Evolutionary conservation across 2,888 invertebrate species (phyloP), one percentile per base, ranked within the genome.

Genomic region (Napeogenes inachia): DNA sequence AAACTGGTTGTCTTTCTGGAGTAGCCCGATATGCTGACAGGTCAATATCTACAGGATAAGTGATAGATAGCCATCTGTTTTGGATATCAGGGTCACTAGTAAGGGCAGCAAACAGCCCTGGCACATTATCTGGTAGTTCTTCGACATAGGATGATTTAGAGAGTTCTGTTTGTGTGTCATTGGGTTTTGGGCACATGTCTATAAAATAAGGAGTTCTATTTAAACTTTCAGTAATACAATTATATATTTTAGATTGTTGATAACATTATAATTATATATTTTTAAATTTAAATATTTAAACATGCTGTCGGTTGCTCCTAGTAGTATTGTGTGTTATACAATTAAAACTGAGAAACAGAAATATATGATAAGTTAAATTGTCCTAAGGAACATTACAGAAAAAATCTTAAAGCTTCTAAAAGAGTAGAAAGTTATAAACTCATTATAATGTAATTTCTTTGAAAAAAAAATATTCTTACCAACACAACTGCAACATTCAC

Each of bases 401-500:
- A 21, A 21, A 1, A 21, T 21, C 21, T 21, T 21, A 21, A 21
- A 21, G 21, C 21, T 21, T 21, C 21, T 21, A 21, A 21, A 21
- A 21, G 21, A 21, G 21, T 21, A 21, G 21, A 21, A 21, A 21
- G 21, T 21, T 21, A 21, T 21, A n/a, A n/a, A 21, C 21, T 21
- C 21, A 21, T 21, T 21, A 21, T 21, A 21, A 21, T 21, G 1
- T 21, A 21, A 21, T 21, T 21, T 21, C 21, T 13, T 2, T 54
- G 21, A 2, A 21, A 54, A 53, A 54, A 6, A 50, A 13, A 33
- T 55, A 8, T 57, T 90, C 96, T 94, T 90, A 98, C 99, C 98
- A 74, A 99, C 97, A 91, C 98, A 99, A 60, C 98, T 97, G 81
- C 99, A 99, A 87, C 99, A 99, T 84, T 98, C 98, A 70, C 94